phyloP scores from a whole-genome alignment of 2,888 invertebrate genomes.

The Gisinianus flammeolus region DNA sequence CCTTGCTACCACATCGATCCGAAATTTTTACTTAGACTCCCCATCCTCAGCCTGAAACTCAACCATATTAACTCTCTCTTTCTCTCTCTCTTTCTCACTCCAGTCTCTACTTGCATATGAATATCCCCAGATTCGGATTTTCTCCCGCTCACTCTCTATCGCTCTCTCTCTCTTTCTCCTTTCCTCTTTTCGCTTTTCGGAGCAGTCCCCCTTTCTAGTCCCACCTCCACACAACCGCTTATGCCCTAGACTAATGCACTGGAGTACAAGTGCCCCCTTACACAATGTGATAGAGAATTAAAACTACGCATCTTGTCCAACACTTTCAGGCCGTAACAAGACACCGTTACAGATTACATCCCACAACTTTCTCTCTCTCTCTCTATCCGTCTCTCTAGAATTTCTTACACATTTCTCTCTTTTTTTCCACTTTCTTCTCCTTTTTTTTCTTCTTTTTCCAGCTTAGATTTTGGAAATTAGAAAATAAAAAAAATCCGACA shows the following conservation, averaged over 20 bases:
- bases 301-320: not conserved
- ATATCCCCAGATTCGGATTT: slow-evolving; percentile 28
- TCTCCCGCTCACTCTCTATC: slow-evolving; percentile 4
- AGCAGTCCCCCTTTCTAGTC: slow-evolving; percentile 8
- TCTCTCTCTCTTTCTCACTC: not conserved
- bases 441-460: not conserved
- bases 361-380: not conserved
- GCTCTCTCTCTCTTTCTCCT: not conserved
- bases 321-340: not conserved
- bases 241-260: not conserved
- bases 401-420: not conserved
- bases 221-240: not conserved
- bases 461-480: not conserved
- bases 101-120: slow-evolving; percentile 13
- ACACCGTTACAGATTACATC: not conserved
- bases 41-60: not conserved
- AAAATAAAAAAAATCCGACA: slow-evolving; percentile 13
- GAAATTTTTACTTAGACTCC: slow-evolving; percentile 15
- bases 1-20: slow-evolving; percentile 39
- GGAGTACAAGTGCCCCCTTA: not conserved
- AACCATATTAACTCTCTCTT: not conserved
- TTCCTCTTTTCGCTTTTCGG: not conserved
- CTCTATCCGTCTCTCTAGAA: not conserved
- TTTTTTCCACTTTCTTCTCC: not conserved
- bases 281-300: slow-evolving; percentile 18